A percentile compares a stretch with the other conserved stretches of the same genome.
Evolutionary conservation across 2,113 vertebrate genomes (phyloP).

Genomic region (Charina bottae): DNA sequence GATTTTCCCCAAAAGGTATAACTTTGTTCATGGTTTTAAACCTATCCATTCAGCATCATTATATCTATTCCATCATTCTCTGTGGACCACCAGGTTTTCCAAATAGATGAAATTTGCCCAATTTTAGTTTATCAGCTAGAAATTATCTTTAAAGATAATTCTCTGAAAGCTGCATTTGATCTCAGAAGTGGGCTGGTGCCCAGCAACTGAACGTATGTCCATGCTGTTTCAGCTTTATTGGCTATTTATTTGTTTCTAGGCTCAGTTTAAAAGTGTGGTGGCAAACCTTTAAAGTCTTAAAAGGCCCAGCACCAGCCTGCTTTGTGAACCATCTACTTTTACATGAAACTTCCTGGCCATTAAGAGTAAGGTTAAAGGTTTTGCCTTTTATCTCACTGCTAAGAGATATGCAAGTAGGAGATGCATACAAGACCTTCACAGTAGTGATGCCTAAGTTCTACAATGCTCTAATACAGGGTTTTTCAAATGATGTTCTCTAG

Average conservation of each 20-base stretch:
- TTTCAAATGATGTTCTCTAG: too few species aligned
- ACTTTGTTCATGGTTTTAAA: neutral
- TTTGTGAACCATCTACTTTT: neutral
- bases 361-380: neutral
- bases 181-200: neutral
- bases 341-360: neutral
- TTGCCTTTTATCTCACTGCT: neutral
- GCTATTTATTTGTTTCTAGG: neutral
- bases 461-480: neutral
- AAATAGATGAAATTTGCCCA: neutral
- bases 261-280: neutral
- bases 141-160: neutral
- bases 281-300: neutral
- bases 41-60: neutral
- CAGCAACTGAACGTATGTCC: neutral
- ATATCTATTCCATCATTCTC: neutral
- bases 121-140: neutral
- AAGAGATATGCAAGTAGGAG: neutral
- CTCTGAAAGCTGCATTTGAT: neutral
- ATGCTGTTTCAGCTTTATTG: neutral
- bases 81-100: neutral
- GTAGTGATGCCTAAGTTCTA: neutral
- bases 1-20: neutral
- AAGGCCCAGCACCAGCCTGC: neutral
- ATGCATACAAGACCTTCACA: neutral